These are phyloP conservation scores for Bubo scandiacus DNA, from an alignment of 2,113 vertebrate species.

Conservation along the genomic window DNA sequence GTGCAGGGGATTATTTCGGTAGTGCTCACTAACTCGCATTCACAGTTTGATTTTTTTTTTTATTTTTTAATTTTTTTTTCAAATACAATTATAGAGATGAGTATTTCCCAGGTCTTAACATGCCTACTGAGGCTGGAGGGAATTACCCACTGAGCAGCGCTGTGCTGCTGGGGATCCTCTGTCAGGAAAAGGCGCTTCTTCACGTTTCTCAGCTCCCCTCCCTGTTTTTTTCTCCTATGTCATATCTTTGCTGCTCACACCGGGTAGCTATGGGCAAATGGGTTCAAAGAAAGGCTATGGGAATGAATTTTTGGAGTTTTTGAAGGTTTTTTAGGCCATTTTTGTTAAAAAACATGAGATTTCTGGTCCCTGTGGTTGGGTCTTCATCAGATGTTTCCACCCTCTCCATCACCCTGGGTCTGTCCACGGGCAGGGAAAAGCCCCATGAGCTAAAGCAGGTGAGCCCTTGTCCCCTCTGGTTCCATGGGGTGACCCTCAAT, in stretches of 20 bases:
- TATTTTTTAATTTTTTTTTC: neutral
- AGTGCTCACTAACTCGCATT: neutral
- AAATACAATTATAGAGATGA: neutral
- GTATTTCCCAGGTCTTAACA: constrained; percentile 60
- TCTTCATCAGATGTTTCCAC: constrained; percentile 44
- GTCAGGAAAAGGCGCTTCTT: neutral
- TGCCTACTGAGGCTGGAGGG: constrained; percentile 23
- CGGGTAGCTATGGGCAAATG: fast-evolving
- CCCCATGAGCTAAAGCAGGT: constrained; percentile 57
- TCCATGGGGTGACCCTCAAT: neutral
- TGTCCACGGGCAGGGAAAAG: constrained; percentile 66
- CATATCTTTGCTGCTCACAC: fast-evolving
- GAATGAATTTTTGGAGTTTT: neutral
- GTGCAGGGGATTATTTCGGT: neutral
- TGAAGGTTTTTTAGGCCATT: neutral
- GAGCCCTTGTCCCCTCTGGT: neutral
- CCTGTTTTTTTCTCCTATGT: neutral
- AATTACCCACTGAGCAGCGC: neutral
- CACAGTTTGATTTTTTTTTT: neutral
- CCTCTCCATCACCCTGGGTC: constrained; percentile 22
- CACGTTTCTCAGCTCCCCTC: neutral
- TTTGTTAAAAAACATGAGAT: constrained; percentile 36
- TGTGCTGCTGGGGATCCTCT: neutral
- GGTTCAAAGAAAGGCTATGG: neutral
- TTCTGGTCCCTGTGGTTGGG: constrained; percentile 51